Evolutionary conservation across 1,140 invertebrate species (phyloP).

Genomic region (Varroa destructor): DNA sequence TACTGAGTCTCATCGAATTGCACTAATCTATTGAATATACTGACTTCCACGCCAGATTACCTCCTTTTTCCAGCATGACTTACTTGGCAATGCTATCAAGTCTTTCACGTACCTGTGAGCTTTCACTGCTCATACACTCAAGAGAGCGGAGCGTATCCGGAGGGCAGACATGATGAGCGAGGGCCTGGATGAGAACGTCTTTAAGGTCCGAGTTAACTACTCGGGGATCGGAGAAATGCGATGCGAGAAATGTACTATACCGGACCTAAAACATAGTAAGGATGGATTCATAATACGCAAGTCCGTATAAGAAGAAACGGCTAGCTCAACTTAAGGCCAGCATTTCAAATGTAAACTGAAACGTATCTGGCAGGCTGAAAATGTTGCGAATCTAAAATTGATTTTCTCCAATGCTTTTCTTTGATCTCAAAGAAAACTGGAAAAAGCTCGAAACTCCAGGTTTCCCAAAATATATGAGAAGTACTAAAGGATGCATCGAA

Average conservation of each 20-base stretch:
- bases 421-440: no score
- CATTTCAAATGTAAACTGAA: no score
- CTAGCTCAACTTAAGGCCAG: no score
- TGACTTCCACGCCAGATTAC: no score
- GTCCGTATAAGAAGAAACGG: constrained; percentile 21
- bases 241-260: constrained; percentile 56
- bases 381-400: background rate
- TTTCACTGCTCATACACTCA: constrained; percentile 49
- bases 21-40: no score
- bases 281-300: constrained; percentile 40
- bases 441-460: no score
- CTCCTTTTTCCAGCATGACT: no score
- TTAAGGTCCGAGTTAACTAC: constrained; percentile 60
- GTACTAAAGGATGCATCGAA: no score
- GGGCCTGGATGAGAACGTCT: constrained; percentile 58
- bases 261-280: constrained; percentile 43
- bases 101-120: constrained; percentile 36
- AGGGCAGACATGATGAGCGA: constrained; percentile 56
- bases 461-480: no score
- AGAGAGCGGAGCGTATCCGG: constrained; percentile 48
- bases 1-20: no score
- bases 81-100: no score
- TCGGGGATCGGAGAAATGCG: constrained; percentile 58
- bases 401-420: no score
- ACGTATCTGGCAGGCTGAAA: background rate